Evolutionary conservation across 2,113 vertebrate genomes (phyloP).

Genomic region (Pelobates fuscus): DNA sequence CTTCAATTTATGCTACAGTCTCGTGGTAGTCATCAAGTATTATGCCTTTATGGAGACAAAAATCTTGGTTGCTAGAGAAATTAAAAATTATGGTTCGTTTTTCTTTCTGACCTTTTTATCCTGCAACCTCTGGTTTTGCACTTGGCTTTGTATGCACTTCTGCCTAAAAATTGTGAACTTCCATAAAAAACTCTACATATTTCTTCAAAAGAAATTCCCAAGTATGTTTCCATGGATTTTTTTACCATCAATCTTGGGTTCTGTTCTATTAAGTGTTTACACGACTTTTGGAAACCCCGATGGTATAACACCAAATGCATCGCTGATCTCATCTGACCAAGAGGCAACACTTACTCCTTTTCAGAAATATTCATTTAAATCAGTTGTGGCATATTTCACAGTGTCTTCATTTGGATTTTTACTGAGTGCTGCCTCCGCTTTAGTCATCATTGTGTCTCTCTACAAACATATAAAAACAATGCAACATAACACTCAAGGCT

Average conservation of each 20-base stretch:
- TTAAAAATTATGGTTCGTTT: no score
- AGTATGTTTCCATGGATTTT: constrained; percentile 10
- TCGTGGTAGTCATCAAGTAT: no score
- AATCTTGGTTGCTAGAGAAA: no score
- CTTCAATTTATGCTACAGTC: no score
- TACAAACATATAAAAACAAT: background rate
- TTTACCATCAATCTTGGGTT: background rate
- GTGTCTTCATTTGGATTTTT: constrained; percentile 3
- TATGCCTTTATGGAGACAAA: no score
- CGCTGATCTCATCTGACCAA: no score
- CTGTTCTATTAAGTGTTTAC: background rate
- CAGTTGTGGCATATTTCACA: background rate
- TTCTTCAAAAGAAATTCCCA: background rate
- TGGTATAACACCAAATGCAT: background rate
- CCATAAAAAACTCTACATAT: background rate
- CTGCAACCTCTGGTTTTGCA: constrained; percentile 8
- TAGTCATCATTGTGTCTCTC: constrained; percentile 1
- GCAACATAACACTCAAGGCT: background rate
- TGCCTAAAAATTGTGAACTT: constrained; percentile 17
- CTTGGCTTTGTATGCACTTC: constrained; percentile 17
- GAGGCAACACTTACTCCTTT: no score
- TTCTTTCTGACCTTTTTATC: no score
- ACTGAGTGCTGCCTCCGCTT: background rate
- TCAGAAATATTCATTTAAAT: background rate
- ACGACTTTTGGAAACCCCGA: background rate